Evolutionary conservation across 2,113 vertebrate species (phyloP), one percentile per base, ranked within the genome.

Genomic region (Thomomys bottae): DNA sequence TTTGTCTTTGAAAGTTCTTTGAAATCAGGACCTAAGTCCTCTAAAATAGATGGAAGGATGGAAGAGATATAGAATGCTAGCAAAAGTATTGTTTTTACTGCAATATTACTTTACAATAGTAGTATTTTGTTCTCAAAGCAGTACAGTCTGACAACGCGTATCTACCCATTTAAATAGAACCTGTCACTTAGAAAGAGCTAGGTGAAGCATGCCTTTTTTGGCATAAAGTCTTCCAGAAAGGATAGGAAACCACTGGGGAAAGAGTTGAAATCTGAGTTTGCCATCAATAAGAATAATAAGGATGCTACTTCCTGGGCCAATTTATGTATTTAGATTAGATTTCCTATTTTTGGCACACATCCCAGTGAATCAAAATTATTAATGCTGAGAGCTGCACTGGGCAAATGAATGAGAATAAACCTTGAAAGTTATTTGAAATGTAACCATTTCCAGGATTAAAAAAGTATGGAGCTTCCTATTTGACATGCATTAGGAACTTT

Each of bases 161-260:
- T 82, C 84, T 77, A 10, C 75, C 75, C 36, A 80, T 92, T 97
- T 95, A 94, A 94, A 94, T 94, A 94, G 94, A 90, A 94, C 26
- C 86, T 95, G 63, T n/a, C 30, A 54, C 61, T 84, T 73, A 63
- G 61, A 89, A 85, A 84, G 32, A 68, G 70, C 82, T 68, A 66
- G 57, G 11, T n/a, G 83, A 96, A 94, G 81, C 76, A 85, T 85
- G 87, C 85, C 89, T 92, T 94, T 96, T 92, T 82, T 67, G 93
- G 68, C 70, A 88, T 79, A 38, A 79, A 91, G 77, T 91, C 80
- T 87, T 90, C 26, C 30, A 82, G n/a, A 15, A 40, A 94, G n/a
- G 68, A 59, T 75, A 28, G 67, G 32, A 90, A 92, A 38, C 64
- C 87, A 54, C 78, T 75, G 73, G 75, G 45, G 77, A 94, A 34